Evolutionary conservation across 2,797 vertebrate genomes (phyloP), one percentile per base, ranked within the genome.

Genomic region (Lateolabrax maculatus): DNA sequence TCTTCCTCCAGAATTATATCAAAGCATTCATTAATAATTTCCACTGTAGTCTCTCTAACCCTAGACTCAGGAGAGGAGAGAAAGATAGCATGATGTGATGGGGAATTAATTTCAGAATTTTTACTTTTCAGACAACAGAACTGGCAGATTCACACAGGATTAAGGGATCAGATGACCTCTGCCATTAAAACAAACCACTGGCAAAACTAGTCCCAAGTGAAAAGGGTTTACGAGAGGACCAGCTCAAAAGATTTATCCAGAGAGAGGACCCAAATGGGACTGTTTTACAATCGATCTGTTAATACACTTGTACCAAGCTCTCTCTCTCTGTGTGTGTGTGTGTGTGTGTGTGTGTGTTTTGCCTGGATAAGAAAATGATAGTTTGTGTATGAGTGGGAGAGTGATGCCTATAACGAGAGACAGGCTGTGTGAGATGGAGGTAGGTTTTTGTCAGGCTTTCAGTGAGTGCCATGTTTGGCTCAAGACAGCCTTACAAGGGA

Each of bases 401-500:
- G 36, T 46, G 53, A 56, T 15, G 56, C 21, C 44, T 56, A 43
- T 55, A 61, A 61, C 74, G 25, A 23, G 37, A 36, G 55, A 58
- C 25, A 74, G 41, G 61, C 13, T 67, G 51, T 66, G 29, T 71
- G 52, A 65, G 55, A 52, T 31, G 52, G 36, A 31, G 36, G 39
- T 63, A 43, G 61, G 43, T 83, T 52, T 78, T 75, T 71, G 61
- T 80, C 56, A 43, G 43, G 25, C n/a, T 77, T 66, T 69, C 39
- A 51, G 19, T 23, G 44, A 68, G 44, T 37, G 75, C 15, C 29
- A 31, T 70, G 52, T 74, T 75, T 49, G 36, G 18, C 37, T 73
- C 13, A 13, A 9, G 46, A 48, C 71, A 61, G 29, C 37, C 52
- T 57, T 52, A 70, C 60, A 43, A 39, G 39, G 36, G 25, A 51